Conservation (phyloP, 2,113 vertebrate genomes). For the Tachysurus fulvidraco region DNA sequence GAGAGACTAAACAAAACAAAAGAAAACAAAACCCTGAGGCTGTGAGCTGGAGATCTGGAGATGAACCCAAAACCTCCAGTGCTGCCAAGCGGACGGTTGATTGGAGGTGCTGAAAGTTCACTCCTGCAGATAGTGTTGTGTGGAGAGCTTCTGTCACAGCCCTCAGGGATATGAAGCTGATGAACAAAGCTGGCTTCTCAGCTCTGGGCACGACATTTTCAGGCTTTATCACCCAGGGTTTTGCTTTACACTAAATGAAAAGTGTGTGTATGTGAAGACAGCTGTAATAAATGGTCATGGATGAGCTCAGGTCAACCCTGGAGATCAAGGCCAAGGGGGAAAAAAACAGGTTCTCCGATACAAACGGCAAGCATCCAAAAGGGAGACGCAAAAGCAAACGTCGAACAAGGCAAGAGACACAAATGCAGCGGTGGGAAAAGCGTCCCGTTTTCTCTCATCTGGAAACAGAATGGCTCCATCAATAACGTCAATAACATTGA, state of each 20-base stretch:
- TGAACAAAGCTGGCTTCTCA: conserved; percentile 30
- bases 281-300: neutral
- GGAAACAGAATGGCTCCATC: neutral
- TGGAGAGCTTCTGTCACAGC: conserved; percentile 49
- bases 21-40: neutral
- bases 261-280: neutral
- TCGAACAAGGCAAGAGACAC: neutral
- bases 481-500: conserved; percentile 2
- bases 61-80: conserved; percentile 6
- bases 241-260: neutral
- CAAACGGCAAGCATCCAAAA: neutral
- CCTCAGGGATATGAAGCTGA: conserved; percentile 2
- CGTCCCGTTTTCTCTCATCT: neutral
- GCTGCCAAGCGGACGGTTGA: conserved; percentile 42
- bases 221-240: neutral
- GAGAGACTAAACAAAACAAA: neutral
- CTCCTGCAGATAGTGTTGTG: conserved; percentile 44
- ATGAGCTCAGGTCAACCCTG: neutral
- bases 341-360: neutral
- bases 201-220: neutral
- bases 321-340: neutral
- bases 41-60: neutral
- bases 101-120: conserved; percentile 51
- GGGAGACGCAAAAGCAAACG: neutral
- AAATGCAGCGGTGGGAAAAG: neutral